Evolutionary conservation across 2,113 vertebrate species (phyloP).

Genomic region (Salvator merianae): DNA sequence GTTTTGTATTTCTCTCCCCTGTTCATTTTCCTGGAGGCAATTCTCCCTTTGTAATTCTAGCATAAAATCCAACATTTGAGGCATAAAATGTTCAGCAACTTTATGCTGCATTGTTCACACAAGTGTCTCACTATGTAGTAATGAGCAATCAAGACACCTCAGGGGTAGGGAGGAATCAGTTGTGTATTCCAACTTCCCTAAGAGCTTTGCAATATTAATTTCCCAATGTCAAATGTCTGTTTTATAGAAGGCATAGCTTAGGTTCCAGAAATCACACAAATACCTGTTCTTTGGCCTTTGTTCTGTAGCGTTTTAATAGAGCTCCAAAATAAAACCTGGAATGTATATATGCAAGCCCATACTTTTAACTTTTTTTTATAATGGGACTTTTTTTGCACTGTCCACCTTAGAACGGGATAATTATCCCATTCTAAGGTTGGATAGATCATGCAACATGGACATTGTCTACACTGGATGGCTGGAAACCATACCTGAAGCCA

Average conservation of each 20-base stretch:
- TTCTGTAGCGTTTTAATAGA: neutral
- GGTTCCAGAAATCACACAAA: neutral
- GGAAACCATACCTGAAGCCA: too few relatives aligned
- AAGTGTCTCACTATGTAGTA: neutral
- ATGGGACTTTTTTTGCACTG: too few relatives aligned
- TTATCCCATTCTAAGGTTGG: too few relatives aligned
- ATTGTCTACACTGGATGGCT: too few relatives aligned
- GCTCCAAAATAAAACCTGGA: neutral
- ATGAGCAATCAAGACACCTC: neutral
- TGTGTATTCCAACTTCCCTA: neutral
- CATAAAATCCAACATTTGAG: constrained; percentile 9
- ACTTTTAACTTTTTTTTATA: too few relatives aligned
- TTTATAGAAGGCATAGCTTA: neutral
- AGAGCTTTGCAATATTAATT: neutral
- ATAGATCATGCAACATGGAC: too few relatives aligned
- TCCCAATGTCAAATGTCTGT: neutral
- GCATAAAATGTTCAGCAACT: neutral
- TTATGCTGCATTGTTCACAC: neutral
- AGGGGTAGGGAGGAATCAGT: neutral
- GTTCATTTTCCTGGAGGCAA: neutral
- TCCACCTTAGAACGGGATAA: too few relatives aligned
- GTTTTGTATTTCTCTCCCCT: neutral
- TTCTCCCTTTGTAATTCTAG: neutral
- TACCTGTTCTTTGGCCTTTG: neutral
- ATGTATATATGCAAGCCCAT: too few relatives aligned